phyloP scores from a whole-genome alignment of 2,113 vertebrate genomes.

The Parotia lawesii region DNA sequence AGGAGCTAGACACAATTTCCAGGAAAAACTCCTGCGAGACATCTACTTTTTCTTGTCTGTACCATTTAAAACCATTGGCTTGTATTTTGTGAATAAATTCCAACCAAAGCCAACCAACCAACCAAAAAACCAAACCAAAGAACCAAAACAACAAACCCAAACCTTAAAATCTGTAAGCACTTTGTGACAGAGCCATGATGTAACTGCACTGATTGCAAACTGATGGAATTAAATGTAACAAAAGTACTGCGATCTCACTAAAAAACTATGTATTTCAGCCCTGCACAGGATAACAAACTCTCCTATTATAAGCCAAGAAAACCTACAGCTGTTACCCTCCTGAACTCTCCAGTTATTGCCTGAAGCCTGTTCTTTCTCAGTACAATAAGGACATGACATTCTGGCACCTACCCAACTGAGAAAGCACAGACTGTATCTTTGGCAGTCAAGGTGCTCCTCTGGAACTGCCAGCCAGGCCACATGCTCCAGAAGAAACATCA shows the following conservation, averaged over 20 bases:
- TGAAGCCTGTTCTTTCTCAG: neutral
- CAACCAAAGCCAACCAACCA: neutral
- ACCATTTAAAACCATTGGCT: neutral
- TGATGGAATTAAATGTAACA: neutral
- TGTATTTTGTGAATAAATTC: neutral
- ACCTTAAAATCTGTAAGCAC: neutral
- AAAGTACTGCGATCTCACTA: neutral
- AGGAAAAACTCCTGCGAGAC: neutral
- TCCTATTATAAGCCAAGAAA: neutral
- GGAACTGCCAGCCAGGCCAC: neutral
- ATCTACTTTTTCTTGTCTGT: neutral
- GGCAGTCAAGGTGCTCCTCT: neutral
- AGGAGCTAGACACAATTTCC: neutral
- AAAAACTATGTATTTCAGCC: neutral
- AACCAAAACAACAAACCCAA: neutral
- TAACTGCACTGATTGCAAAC: neutral
- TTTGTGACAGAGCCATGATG: neutral
- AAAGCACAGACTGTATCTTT: neutral
- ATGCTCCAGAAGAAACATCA: neutral
- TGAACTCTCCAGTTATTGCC: neutral
- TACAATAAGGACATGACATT: neutral
- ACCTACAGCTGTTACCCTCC: neutral
- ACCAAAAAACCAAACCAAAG: neutral
- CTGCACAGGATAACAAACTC: neutral
- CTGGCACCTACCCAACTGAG: neutral